Percentiles rank a stretch among this genome's conserved stretches.
Evolutionary conservation across 2,888 invertebrate genomes (phyloP).

Genomic region (Apodemia duryi): DNA sequence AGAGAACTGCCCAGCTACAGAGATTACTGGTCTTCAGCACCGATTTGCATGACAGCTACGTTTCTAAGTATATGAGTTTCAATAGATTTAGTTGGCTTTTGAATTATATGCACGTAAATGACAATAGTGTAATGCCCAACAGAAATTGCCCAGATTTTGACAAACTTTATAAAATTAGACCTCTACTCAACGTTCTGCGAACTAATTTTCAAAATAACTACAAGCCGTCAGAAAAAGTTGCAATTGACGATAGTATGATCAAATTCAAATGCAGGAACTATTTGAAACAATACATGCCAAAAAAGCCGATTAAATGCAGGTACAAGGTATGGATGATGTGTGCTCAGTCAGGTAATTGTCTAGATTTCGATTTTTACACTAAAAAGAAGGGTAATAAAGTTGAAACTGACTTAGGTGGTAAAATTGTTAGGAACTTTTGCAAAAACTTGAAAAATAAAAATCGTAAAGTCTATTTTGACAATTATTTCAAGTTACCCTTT

Average conservation of each 20-base stretch:
- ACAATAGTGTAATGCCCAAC: conserved; percentile 20
- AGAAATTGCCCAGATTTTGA: conserved; percentile 21
- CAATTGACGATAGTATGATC: conserved; percentile 18
- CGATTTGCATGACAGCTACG: conserved; percentile 23
- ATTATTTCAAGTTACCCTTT: neutral
- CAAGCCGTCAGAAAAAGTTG: conserved; percentile 12
- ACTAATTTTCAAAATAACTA: conserved; percentile 19
- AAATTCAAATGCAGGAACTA: conserved; percentile 8
- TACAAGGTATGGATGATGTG: neutral
- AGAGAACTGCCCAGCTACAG: conserved; percentile 27
- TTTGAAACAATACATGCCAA: neutral
- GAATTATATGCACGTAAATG: conserved; percentile 6
- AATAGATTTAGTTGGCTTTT: neutral
- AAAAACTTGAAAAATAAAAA: neutral
- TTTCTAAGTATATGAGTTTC: conserved; percentile 11
- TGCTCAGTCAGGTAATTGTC: neutral
- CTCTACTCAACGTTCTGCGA: conserved; percentile 22
- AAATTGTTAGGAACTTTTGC: neutral
- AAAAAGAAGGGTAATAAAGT: neutral
- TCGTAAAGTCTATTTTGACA: neutral
- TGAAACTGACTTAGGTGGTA: neutral
- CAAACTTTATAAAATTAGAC: conserved; percentile 19
- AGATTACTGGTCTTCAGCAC: conserved; percentile 28
- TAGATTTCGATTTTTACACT: neutral
- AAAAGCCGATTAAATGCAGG: neutral